Evolutionary conservation across 2,888 invertebrate genomes (phyloP), one percentile per base, ranked within the genome.

Genomic region (Morpho deidamia): DNA sequence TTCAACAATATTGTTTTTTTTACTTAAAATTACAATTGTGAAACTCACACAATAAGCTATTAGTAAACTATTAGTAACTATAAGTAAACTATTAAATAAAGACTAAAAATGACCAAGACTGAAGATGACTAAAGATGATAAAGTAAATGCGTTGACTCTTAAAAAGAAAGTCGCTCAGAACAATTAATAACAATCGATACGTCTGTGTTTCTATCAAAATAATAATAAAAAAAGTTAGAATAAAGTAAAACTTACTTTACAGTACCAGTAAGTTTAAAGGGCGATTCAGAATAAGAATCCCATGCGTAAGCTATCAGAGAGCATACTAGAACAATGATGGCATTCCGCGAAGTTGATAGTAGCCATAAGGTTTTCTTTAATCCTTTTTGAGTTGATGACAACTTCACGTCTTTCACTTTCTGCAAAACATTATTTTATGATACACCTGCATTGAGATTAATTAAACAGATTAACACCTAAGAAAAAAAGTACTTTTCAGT

Each of bases 321-420:
- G 67, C 95, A 94, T 0, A 92, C 67, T 8, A 97, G 83, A 0
- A 97, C 97, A 2, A 97, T 91, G 47, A 97, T 90, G 0, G 96
- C 97, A 76, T 97, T 97, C 55, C 97, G 91, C 0, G 96, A 94
- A 0, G 95, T 96, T 1, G 95, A 94, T 10, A 95, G 74, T 3
- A 96, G 76, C 96, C 96, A 97, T 12, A 95, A 78, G 4, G 91
- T 70, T 70, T 93, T 94, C 66, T 85, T 89, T 10, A 88, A 55
- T 7, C 78, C 74, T 65, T 83, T 85, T 44, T 78, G 80, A 56
- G 70, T 72, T 2, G 74, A 52, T 7, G 81, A 68, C 34, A 92
- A 66, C 67, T 91, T 92, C 2, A 94, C 67, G 56, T 95, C 94
- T 76, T 95, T 95, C 70, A 95, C 81, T 93, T 94, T 94, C 94